Evolutionary conservation across 2,113 vertebrate genomes (phyloP), one percentile per base, ranked within the genome.

Genomic region (Drymodes brunneopygia): DNA sequence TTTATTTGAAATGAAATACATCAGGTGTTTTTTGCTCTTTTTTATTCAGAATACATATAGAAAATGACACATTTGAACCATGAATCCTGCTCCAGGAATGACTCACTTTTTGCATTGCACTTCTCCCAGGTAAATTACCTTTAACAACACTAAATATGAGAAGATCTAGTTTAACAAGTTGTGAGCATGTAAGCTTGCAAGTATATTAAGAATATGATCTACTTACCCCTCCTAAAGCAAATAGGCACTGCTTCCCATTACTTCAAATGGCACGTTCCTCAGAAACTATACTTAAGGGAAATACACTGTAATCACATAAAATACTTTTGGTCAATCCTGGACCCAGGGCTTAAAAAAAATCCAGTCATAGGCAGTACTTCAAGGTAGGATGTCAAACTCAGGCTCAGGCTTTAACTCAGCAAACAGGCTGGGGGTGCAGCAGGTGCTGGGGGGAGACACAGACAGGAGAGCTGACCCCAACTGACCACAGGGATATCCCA

Each of bases 121-220:
- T 61, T 86, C 36, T 92, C 42, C 17, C n/a, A 78, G 44, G 67
- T 80, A 95, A 92, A 95, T 88, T 91, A 65, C 62, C 40, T 80
- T 94, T 92, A 96, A 88, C 51, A 77, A 42, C n/a, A 72, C 31
- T 72, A 69, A 89, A 95, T 90, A 62, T 64, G 35, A 75, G 73
- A 84, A 82, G 54, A 85, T 54, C 42, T 61, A 16, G 33, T 84
- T 92, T 95, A 67, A 85, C 84, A 90, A 77, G 57, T 56, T 78
- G 45, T 36, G 28, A 92, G 28, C 31, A 10, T 33, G 31, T 80
- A 90, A 86, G 33, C 27, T 83, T 73, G 28, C 36, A 78, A 86
- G 28, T 21, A 7, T 83, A 47, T 84, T 73, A 74, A 77, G 50
- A 57, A 78, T 74, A 22, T 64, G 35, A 89, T 84, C 51, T 86